Conservation (phyloP, 2,797 vertebrate genomes). For the Acanthurus tractus region DNA sequence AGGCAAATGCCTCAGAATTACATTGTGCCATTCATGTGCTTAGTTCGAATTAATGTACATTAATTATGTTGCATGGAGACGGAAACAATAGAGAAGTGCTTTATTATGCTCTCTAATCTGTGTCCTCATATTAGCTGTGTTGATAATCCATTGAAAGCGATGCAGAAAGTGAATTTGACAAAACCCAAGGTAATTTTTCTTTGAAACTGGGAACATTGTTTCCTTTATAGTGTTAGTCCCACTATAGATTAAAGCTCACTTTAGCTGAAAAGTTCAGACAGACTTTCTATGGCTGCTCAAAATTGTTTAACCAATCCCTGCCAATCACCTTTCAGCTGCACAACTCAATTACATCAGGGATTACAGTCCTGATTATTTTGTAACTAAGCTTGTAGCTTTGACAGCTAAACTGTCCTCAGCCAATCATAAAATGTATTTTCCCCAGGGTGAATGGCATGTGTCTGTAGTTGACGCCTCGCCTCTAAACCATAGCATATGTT, state of each 20-base stretch:
- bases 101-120: neutral
- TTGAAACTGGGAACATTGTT: slow-evolving; percentile 8
- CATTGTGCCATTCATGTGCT: slow-evolving; percentile 46
- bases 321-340: slow-evolving; percentile 40
- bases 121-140: slow-evolving; percentile 31
- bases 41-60: slow-evolving; percentile 45
- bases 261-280: slow-evolving; percentile 30
- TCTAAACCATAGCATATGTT: neutral
- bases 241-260: slow-evolving; percentile 4
- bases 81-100: slow-evolving; percentile 39
- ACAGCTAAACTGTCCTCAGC: slow-evolving; percentile 26
- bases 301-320: slow-evolving; percentile 43
- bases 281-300: slow-evolving; percentile 37
- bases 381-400: slow-evolving; percentile 34
- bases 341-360: slow-evolving; percentile 48
- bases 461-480: neutral
- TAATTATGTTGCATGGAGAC: slow-evolving; percentile 37
- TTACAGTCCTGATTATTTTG: slow-evolving; percentile 47
- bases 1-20: slow-evolving; percentile 60
- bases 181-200: neutral
- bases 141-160: slow-evolving; percentile 35
- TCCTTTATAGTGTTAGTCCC: slow-evolving; percentile 10
- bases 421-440: slow-evolving; percentile 25
- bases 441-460: neutral
- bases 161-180: slow-evolving; percentile 18